A percentile compares a stretch with the other conserved stretches of the same genome.
phyloP scores from a whole-genome alignment of 2,888 invertebrate species.

The Eupithecia pulchellata region DNA sequence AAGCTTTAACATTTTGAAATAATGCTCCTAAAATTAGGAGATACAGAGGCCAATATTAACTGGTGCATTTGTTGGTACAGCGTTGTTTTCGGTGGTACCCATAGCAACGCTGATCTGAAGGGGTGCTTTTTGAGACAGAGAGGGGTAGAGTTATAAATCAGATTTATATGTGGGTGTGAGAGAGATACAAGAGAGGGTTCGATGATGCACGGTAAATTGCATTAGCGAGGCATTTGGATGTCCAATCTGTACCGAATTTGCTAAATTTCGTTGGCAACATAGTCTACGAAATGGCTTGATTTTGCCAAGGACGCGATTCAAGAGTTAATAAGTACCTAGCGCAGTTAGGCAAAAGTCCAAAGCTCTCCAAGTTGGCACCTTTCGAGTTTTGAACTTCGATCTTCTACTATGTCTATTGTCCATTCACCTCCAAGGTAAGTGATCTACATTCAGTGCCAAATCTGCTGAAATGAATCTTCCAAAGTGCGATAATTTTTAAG shows the following conservation, averaged over 20 bases:
- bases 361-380: neutral
- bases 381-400: neutral
- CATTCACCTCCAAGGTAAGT: neutral
- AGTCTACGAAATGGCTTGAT: neutral
- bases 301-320: neutral
- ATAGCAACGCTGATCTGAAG: conserved; percentile 72
- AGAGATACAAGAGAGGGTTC: conserved; percentile 60
- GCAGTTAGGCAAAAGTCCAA: neutral
- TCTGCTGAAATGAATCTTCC: neutral
- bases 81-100: conserved; percentile 75
- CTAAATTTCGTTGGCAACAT: conserved; percentile 13
- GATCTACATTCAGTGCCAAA: neutral
- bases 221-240: conserved; percentile 68
- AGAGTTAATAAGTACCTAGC: neutral
- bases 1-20: conserved; percentile 40
- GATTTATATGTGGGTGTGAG: conserved; percentile 41
- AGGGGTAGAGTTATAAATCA: conserved; percentile 30
- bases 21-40: conserved; percentile 43
- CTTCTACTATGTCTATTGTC: neutral
- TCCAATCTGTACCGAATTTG: conserved; percentile 50
- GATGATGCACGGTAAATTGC: conserved; percentile 76
- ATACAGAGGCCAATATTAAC: conserved; percentile 58
- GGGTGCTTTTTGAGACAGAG: conserved; percentile 65
- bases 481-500: no score
- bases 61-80: conserved; percentile 59